phyloP scores from a whole-genome alignment of 1,140 invertebrate species.

The Cyrtorhinus lividipennis region DNA sequence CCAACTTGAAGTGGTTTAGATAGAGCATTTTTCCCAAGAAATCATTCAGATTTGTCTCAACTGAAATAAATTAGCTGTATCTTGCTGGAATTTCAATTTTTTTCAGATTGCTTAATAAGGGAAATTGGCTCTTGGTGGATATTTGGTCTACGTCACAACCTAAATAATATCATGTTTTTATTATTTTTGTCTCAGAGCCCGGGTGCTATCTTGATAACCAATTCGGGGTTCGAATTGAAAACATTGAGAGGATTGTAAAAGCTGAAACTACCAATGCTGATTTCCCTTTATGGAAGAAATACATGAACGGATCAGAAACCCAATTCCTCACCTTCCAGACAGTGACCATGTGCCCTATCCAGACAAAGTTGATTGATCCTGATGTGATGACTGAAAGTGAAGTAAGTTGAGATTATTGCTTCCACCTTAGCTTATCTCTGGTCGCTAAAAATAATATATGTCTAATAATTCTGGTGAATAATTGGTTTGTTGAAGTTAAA shows the following conservation, averaged over 20 bases:
- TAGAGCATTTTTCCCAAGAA: no score
- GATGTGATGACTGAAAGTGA: background rate
- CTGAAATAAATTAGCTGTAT: no score
- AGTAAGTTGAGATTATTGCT: background rate
- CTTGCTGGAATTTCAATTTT: no score
- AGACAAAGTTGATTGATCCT: background rate
- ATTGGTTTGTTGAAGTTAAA: no score
- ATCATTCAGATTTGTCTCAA: no score
- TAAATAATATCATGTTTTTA: background rate
- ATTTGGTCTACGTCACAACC: no score
- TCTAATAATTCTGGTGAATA: background rate
- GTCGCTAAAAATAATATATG: background rate
- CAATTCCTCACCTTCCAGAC: background rate
- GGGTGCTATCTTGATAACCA: background rate
- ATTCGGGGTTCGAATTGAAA: background rate
- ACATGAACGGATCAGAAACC: no score
- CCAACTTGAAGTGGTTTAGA: no score
- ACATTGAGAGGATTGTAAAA: background rate
- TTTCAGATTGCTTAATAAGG: no score
- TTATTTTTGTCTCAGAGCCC: background rate
- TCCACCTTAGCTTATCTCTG: background rate
- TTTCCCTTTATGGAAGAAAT: no score
- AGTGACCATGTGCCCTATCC: background rate
- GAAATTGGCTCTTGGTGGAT: no score
- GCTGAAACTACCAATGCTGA: background rate